Conservation (phyloP, 2,888 invertebrate genomes). For the Lepas anatifera region DNA sequence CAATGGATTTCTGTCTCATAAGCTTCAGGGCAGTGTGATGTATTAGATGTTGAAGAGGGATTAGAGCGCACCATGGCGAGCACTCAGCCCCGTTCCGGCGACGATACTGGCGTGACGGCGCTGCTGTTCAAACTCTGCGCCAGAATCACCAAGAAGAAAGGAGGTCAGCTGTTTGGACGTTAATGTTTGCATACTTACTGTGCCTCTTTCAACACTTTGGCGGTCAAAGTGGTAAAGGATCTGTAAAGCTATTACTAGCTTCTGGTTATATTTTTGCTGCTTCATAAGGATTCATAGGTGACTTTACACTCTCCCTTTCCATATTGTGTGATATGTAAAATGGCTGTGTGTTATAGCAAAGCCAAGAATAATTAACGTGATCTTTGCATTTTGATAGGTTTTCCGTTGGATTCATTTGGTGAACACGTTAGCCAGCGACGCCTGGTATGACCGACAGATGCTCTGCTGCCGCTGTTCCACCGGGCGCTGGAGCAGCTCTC, state of each 20-base stretch:
- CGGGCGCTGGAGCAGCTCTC: background rate
- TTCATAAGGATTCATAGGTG: background rate
- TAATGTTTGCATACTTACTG: background rate
- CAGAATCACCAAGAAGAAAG: background rate
- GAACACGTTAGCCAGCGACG: too few relatives aligned
- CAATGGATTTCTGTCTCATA: too few relatives aligned
- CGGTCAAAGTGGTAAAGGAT: background rate
- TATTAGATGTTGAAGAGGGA: too few relatives aligned
- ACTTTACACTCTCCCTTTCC: background rate
- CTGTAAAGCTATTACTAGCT: background rate
- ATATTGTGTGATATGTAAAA: background rate
- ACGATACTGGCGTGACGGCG: background rate
- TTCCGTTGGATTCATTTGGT: too few relatives aligned
- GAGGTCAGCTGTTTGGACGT: background rate
- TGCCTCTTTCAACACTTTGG: background rate
- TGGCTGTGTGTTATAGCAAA: background rate
- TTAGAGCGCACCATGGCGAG: too few relatives aligned
- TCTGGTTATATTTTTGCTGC: background rate
- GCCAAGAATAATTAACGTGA: too few relatives aligned
- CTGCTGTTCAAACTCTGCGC: background rate
- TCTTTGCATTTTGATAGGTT: too few relatives aligned
- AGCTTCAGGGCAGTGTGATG: too few relatives aligned
- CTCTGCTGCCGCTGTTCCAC: background rate
- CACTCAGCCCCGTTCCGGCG: too few relatives aligned
- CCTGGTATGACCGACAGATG: background rate